Evolutionary conservation across 2,113 vertebrate species (phyloP), one percentile per base, ranked within the genome.

Genomic region (Mesembrinibis cayennensis): DNA sequence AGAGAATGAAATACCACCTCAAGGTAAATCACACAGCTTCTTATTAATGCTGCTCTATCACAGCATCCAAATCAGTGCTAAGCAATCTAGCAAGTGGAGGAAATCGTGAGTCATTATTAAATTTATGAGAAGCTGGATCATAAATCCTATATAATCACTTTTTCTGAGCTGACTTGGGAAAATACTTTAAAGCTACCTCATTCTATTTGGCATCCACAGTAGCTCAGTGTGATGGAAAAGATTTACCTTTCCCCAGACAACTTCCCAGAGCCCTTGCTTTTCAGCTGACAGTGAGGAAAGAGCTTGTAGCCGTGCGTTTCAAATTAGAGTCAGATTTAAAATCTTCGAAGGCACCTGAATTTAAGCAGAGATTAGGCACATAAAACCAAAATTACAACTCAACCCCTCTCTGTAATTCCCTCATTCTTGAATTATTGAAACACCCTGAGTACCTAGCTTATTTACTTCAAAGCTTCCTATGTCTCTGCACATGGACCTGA

Each of bases 111-210:
- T 95, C 93, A 89, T 95, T 96, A 96, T 93, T 95, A 95, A 86
- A 97, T 89, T 93, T 96, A 96, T 87, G 85, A 96, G 93, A 83
- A 95, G 56, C 82, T 78, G 76, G 30, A 94, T 90, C 93, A 96
- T 96, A 97, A 97, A 97, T 97, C 91, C 90, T 86, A 52, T 77
- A 88, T 92, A 96, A 97, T 95, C 90, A 96, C 94, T 94, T 94
- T 94, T 96, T 96, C 91, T 96, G 88, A 96, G 77, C 79, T 96
- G 97, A 96, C 93, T 94, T 93, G 90, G 67, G 91, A 96, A 96
- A 97, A 96, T 96, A 88, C 93, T 90, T 96, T 95, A 95, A 95
- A 96, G 85, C 94, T 92, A 69, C 63, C 76, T 96, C 90, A 87
- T 96, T 95, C 84, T 89, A 49, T 90, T 93, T 96, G 91, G 79